Base-by-base conservation (phyloP, 1,140 invertebrate genomes). In the Drosophila kohkoa region DNA sequence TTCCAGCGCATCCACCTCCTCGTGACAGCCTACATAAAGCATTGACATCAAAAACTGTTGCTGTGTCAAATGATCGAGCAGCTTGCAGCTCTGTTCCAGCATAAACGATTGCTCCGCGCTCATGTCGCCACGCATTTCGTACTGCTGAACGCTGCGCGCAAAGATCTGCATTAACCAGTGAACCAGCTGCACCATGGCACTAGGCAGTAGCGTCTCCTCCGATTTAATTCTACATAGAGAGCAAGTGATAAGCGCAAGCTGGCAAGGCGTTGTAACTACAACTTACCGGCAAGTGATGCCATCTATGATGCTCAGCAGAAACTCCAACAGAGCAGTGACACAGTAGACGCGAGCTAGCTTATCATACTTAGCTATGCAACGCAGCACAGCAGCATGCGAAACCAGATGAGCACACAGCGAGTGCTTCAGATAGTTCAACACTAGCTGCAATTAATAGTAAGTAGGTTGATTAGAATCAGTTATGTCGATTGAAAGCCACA, bases 371-470 rank as follows among this genome's bases (percentile, higher is more conserved):
- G 97, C 96, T 62, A 99, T 97, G 79, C 97, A 95, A 90, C 96
- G 96, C 11, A 99, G 90, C 0, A 98, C 97, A 8, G 97, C 96
- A 11, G 96, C 96, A 93, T 98, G 97, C 1, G 97, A 98, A 0
- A 99, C 96, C 48, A 98, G 92, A 94, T 98, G 97, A 28, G 97
- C 97, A 81, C 97, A 96, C 35, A 99, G 93, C 3, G 97, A 98
- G 93, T 99, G 98, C 92, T 97, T 97, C 32, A 99, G 94, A 93
- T 99, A 99, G 13, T 97, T 98, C 72, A 99, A 93, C 32, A 98
- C 96, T 73, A 98, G 93, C 86, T 96, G 95, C 6, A 7, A 0
- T 7, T 16, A 3, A 66, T 5, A 0, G 5, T 13, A 25, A 57
- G 8, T 28, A n/a, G 59, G 28, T 11, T 11, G 8, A 25, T 45